phyloP scores from a whole-genome alignment of 2,888 invertebrate genomes.

The Quadroppia sp. region DNA sequence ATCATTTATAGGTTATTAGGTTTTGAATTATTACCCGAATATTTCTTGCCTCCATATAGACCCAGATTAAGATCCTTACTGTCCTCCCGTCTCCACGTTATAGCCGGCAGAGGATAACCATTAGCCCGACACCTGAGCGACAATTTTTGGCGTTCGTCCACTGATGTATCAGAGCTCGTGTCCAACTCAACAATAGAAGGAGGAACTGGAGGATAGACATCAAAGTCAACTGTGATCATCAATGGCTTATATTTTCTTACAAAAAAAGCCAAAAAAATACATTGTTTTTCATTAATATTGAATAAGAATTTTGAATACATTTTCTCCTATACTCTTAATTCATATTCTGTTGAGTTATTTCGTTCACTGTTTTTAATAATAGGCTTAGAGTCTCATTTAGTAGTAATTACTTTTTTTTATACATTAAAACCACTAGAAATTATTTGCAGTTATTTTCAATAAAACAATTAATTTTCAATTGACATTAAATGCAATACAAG shows the following conservation, averaged over 20 bases:
- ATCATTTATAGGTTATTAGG: too few species aligned
- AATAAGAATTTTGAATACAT: too few species aligned
- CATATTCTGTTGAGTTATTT: not conserved
- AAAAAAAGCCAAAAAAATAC: too few species aligned
- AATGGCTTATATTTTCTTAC: too few species aligned
- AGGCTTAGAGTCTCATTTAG: not conserved
- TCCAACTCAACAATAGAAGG: constrained; percentile 86
- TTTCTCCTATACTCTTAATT: too few species aligned
- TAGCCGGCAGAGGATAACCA: constrained; percentile 79
- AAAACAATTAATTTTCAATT: constrained; percentile 13
- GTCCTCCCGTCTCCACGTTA: constrained; percentile 90
- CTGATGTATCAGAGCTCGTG: constrained; percentile 54
- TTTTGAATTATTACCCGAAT: too few species aligned
- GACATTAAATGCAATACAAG: constrained; percentile 8
- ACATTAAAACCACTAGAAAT: not conserved
- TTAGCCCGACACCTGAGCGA: constrained; percentile 42
- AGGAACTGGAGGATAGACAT: constrained; percentile 70
- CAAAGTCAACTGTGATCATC: too few species aligned
- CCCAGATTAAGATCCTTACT: constrained; percentile 79
- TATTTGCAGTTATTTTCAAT: not conserved
- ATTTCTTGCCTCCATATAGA: constrained; percentile 48
- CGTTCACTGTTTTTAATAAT: not conserved
- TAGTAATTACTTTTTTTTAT: not conserved
- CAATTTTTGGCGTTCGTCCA: constrained; percentile 43
- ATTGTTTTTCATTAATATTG: too few species aligned